Conservation (phyloP, 2,888 invertebrate species). For the Tipula vernalis region DNA sequence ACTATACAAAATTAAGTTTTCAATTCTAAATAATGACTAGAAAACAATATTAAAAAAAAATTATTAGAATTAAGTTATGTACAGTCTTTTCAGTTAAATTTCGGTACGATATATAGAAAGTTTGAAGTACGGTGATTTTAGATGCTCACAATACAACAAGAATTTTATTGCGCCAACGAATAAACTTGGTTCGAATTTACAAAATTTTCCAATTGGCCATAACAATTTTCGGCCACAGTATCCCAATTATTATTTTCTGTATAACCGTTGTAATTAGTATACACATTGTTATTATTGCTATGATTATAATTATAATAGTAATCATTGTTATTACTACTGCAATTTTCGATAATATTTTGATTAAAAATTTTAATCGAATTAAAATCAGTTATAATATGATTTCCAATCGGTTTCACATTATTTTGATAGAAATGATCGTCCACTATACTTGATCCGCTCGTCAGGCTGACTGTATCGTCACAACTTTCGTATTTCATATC, state of each 20-base stretch:
- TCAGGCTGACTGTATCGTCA: slow-evolving; percentile 34
- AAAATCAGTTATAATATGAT: neutral
- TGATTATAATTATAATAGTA: neutral
- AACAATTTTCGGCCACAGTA: neutral
- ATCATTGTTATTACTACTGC: neutral
- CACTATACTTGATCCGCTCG: slow-evolving; percentile 22
- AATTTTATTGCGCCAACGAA: neutral
- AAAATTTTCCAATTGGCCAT: neutral
- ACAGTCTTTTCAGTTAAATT: neutral
- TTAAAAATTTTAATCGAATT: neutral
- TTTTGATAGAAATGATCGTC: slow-evolving; percentile 14
- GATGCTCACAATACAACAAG: neutral
- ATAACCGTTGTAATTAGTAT: neutral
- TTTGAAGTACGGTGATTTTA: neutral
- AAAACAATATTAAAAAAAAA: neutral
- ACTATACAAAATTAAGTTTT: neutral
- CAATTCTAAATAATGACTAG: neutral
- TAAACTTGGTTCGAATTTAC: neutral
- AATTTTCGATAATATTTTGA: neutral
- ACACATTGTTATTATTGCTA: neutral
- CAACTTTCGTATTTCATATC: slow-evolving; percentile 28
- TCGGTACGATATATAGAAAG: neutral
- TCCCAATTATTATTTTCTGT: neutral
- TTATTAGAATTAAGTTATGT: neutral
- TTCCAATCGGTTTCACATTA: neutral